A percentile compares a stretch with the other conserved stretches of the same genome.
Evolutionary conservation across 2,797 vertebrate species (phyloP).

Genomic region (Anguilla anguilla): DNA sequence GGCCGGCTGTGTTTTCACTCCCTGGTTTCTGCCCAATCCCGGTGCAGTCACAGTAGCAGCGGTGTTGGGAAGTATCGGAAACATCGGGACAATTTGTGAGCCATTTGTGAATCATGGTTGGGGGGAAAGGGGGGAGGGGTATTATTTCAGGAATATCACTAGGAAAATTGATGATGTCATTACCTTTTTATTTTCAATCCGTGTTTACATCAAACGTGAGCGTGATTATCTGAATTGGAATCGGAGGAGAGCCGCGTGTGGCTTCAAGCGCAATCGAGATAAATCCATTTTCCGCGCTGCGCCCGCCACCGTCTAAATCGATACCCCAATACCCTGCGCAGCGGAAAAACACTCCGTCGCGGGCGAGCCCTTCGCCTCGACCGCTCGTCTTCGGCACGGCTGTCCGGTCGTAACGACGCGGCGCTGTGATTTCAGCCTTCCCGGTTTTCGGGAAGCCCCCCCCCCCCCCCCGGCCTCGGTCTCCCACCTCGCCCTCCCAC

Average conservation of each 20-base stretch:
- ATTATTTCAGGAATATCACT: neutral
- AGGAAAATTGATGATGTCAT: neutral
- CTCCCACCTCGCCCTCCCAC: neutral
- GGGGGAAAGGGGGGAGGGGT: neutral
- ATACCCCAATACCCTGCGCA: conserved; percentile 33
- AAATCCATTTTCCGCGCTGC: neutral
- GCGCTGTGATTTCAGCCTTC: conserved; percentile 55
- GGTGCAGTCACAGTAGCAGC: too few relatives aligned
- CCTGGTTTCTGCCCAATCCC: too few relatives aligned
- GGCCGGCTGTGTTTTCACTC: too few relatives aligned
- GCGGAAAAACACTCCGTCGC: conserved; percentile 59
- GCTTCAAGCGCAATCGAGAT: neutral
- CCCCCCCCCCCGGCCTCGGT: too few relatives aligned
- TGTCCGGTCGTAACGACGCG: conserved; percentile 54
- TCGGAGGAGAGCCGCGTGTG: neutral
- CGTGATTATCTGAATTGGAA: neutral
- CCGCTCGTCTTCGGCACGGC: neutral
- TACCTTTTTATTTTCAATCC: neutral
- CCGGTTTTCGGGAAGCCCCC: conserved; percentile 48
- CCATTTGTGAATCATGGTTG: too few relatives aligned
- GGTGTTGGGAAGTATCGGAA: neutral
- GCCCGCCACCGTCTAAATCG: neutral
- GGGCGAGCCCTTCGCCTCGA: too few relatives aligned
- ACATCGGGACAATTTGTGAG: neutral
- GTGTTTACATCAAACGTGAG: neutral